These are phyloP conservation scores for Diorhabda elongata DNA, from an alignment of 1,140 invertebrate genomes.

Conservation along the genomic window DNA sequence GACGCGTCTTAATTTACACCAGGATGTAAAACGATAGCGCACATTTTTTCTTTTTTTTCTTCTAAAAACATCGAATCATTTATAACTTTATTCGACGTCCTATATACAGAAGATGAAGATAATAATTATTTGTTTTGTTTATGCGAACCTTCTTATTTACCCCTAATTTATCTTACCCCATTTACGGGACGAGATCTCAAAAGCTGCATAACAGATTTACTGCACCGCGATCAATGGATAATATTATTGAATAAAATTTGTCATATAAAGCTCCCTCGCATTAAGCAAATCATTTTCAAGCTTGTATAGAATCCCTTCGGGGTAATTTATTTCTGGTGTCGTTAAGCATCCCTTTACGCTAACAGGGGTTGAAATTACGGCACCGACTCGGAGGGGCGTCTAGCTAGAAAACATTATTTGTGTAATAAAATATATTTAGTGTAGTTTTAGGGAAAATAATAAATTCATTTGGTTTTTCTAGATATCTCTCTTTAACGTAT, in stretches of 20 bases:
- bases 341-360: constrained; percentile 26
- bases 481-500: background rate
- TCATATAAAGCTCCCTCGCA: constrained; percentile 34
- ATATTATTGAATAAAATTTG: constrained; percentile 43
- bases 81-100: too few species aligned
- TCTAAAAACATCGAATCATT: too few species aligned
- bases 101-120: too few species aligned
- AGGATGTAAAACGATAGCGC: too few species aligned
- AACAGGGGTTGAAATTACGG: constrained; percentile 36
- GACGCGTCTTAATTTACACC: too few species aligned
- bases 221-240: constrained; percentile 30
- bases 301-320: constrained; percentile 33
- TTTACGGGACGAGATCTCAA: background rate
- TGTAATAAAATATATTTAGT: constrained; percentile 16
- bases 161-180: constrained; percentile 13
- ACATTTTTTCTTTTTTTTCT: too few species aligned
- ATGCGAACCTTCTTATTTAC: background rate
- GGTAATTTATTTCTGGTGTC: constrained; percentile 33
- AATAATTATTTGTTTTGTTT: background rate
- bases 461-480: background rate
- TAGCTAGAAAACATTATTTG: constrained; percentile 20
- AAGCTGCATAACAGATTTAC: constrained; percentile 29
- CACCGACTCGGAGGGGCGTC: constrained; percentile 27
- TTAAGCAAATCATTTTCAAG: constrained; percentile 41
- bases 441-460: background rate